Percentiles rank a stretch among this genome's conserved stretches.
phyloP scores from a whole-genome alignment of 2,113 vertebrate genomes.

The Bufo bufo region DNA sequence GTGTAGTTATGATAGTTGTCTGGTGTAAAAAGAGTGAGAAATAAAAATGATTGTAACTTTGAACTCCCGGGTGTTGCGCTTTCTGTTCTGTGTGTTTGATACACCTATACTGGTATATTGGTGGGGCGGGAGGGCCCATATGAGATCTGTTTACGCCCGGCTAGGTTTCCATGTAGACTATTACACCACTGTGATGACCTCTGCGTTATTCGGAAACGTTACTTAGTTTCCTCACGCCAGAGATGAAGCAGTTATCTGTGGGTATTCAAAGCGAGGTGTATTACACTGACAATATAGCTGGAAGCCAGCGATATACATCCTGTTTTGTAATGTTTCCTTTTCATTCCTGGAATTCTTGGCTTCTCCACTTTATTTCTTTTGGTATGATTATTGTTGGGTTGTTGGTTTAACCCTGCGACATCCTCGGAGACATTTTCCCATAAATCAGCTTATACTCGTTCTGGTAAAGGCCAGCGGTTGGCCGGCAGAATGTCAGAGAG shows the following conservation, averaged over 20 bases:
- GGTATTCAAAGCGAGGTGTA: neutral
- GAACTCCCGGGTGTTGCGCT: too few species aligned
- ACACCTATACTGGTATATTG: too few species aligned
- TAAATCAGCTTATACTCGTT: conserved; percentile 14
- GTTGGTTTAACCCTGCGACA: conserved; percentile 58
- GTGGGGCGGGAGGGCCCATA: too few species aligned
- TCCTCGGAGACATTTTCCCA: conserved; percentile 32
- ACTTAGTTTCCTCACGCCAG: neutral
- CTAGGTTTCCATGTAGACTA: neutral
- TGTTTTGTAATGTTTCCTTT: conserved; percentile 65
- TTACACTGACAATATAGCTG: neutral
- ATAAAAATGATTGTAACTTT: too few species aligned
- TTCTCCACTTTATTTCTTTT: conserved; percentile 51
- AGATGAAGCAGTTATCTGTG: neutral
- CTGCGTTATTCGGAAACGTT: neutral
- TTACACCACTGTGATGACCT: neutral
- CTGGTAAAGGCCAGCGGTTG: neutral
- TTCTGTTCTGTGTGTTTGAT: too few species aligned
- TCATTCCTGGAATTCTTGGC: conserved; percentile 67
- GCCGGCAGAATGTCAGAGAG: neutral
- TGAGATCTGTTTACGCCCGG: too few species aligned
- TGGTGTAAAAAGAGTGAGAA: too few species aligned
- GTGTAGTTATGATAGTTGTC: too few species aligned
- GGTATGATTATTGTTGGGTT: conserved; percentile 56
- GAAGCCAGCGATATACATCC: conserved; percentile 61